Evolutionary conservation across 2,113 vertebrate species (phyloP).

Genomic region (Serilophus lunatus): DNA sequence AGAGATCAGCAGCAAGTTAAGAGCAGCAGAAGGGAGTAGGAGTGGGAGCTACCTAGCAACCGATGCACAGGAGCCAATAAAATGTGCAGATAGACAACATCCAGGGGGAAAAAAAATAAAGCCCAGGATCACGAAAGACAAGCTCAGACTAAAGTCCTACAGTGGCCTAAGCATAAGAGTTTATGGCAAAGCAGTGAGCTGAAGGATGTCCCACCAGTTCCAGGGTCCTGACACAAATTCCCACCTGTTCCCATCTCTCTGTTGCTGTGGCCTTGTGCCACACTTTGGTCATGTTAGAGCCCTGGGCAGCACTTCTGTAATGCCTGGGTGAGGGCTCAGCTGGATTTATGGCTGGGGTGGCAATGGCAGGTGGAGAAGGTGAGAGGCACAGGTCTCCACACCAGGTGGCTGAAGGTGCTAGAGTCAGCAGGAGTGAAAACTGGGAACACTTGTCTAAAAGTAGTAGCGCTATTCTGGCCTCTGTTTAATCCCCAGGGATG

Average conservation of each 20-base stretch:
- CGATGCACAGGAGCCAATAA: slow-evolving; percentile 40
- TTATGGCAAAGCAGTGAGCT: neutral
- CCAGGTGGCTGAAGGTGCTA: accelerated
- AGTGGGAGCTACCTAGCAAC: slow-evolving; percentile 69
- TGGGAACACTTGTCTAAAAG: neutral
- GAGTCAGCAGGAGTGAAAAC: neutral
- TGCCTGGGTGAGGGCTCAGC: accelerated
- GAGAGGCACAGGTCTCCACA: neutral
- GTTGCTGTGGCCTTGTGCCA: neutral
- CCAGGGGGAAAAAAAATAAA: neutral
- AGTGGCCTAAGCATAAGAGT: neutral
- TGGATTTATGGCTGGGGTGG: neutral
- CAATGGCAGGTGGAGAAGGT: neutral
- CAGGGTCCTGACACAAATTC: neutral
- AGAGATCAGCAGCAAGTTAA: slow-evolving; percentile 33
- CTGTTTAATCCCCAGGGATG: neutral
- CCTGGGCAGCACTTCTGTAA: too few relatives aligned
- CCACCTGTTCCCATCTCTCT: neutral
- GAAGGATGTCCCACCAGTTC: neutral
- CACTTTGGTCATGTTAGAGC: accelerated
- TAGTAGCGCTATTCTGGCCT: neutral
- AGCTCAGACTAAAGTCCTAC: neutral
- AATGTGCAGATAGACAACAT: slow-evolving; percentile 19
- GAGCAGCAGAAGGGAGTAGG: slow-evolving; percentile 13
- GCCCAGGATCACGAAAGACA: neutral